phyloP scores from a whole-genome alignment of 2,797 vertebrate species.

The Melanotaenia pygmaea region DNA sequence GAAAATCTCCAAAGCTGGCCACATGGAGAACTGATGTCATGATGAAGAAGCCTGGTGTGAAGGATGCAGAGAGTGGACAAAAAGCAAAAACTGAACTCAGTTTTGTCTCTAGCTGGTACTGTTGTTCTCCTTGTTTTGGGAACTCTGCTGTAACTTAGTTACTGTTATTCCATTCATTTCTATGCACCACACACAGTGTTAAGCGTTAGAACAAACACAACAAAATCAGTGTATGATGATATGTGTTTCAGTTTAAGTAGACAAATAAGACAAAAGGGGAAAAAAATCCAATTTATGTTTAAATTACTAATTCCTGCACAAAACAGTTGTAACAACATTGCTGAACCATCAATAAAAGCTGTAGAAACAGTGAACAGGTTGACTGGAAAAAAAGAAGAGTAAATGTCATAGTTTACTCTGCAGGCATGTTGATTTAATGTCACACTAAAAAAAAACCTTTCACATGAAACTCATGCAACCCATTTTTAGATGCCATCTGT shows the following conservation, averaged over 20 bases:
- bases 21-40: rapidly evolving
- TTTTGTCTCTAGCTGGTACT: constrained; percentile 3
- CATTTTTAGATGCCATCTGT: background rate
- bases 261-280: background rate
- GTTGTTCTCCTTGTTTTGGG: constrained; percentile 10
- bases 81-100: background rate
- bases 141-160: constrained; percentile 8
- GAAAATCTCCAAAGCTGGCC: background rate
- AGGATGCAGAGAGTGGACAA: background rate
- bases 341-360: background rate
- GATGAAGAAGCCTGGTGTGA: background rate
- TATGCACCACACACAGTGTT: background rate
- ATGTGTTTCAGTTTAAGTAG: constrained; percentile 8
- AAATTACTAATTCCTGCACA: background rate
- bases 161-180: constrained; percentile 3
- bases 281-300: constrained; percentile 1
- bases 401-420: constrained; percentile 34
- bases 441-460: background rate
- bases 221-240: background rate
- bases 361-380: constrained; percentile 27
- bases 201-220: background rate
- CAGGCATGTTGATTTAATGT: constrained; percentile 29
- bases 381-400: constrained; percentile 30
- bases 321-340: background rate
- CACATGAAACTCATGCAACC: background rate